Conservation (phyloP, 2,888 invertebrate genomes). For the Cantharis nigra region DNA sequence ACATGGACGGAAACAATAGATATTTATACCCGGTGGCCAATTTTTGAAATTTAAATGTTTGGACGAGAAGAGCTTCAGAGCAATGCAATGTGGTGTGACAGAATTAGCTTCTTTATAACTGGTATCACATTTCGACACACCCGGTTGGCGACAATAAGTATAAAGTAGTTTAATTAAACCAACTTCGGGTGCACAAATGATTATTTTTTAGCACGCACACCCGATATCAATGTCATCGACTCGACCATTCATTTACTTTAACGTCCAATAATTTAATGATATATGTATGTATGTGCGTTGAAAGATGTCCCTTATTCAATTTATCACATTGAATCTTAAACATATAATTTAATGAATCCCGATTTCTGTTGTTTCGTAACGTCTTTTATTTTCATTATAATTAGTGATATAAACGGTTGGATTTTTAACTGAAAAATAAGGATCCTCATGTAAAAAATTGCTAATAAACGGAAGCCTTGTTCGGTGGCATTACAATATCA, state of each 20-base stretch:
- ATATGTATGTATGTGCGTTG: conserved; percentile 12
- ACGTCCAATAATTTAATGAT: conserved; percentile 20
- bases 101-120: conserved; percentile 40
- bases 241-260: conserved; percentile 13
- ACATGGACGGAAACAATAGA: too few species aligned
- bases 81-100: not conserved
- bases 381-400: not conserved
- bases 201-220: conserved; percentile 33
- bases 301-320: conserved; percentile 13
- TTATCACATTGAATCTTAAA: not conserved
- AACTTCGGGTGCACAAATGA: conserved; percentile 31
- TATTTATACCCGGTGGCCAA: too few species aligned
- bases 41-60: not conserved
- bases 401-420: not conserved
- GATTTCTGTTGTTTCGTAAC: too few species aligned
- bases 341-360: not conserved
- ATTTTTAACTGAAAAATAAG: not conserved
- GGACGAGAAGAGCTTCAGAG: not conserved
- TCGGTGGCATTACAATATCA: not conserved
- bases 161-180: conserved; percentile 37
- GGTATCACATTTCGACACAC: conserved; percentile 40
- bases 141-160: conserved; percentile 38
- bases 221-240: conserved; percentile 17
- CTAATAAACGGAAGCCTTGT: not conserved
- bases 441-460: not conserved